Base-by-base conservation (phyloP, 2,113 vertebrate species). In the Pterocles gutturalis region DNA sequence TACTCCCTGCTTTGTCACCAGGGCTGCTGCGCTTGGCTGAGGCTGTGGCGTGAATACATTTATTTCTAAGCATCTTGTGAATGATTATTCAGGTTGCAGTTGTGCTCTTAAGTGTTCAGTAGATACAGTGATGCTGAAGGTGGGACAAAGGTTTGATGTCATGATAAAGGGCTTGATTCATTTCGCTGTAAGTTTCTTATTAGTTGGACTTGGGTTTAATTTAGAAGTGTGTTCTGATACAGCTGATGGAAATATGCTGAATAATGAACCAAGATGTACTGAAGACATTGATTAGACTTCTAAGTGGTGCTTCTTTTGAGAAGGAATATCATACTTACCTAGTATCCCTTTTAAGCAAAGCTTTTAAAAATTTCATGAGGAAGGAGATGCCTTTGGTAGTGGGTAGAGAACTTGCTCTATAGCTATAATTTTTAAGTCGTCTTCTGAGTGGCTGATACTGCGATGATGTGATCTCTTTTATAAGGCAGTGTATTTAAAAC, bases 21-120 rank as follows among this genome's bases (percentile, higher is more conserved):
- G n/a, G 29, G 26, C 43, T 41, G 0, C 48, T 78, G 31, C 1
- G 0, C 67, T 48, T 75, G 28, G 8, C 45, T 49, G 51, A 83
- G 28, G 18, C 33, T 46, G 45, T 49, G 24, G 25, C 72, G 25
- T 38, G 46, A 83, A 31, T 48, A 33, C 3, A 6, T 29, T 11
- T 46, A 13, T 38, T 70, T 87, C 10, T 58, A 57, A 69, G 10
- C 10, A 7, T 13, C 49, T 69, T 28, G 33, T n/a, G 70, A 67
- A 33, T 36, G 49, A 34, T 64, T 43, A 19, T 60, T 57, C 60
- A 33, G 82, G 48, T 83, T 46, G 64, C 16, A 34, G 21, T 41
- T 49, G 61, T 24, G 22, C 13, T 8, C 36, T 41, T 1, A n/a
- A 48, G 25, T 13, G 31, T 53, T 79, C 5, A 16, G 70, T 57